Evolutionary conservation across 2,888 invertebrate species (phyloP).

Genomic region (Mactromeris polynyma): DNA sequence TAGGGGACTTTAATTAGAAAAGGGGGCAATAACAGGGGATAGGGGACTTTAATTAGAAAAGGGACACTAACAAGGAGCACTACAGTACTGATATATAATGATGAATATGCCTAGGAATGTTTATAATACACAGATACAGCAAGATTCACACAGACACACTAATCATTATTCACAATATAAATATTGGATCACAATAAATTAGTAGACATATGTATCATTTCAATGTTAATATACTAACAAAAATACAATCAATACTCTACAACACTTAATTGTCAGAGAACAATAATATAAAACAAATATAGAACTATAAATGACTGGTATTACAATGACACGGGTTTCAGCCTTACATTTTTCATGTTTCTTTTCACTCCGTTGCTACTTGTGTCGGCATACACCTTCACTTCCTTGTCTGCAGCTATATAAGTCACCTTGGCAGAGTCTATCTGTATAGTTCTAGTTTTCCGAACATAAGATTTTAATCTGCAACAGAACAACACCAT

Average conservation of each 20-base stretch:
- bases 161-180: neutral
- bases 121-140: no score
- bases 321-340: slow-evolving; percentile 36
- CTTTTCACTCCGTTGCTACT: slow-evolving; percentile 83
- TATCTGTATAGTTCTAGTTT: slow-evolving; percentile 82
- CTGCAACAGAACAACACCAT: slow-evolving; percentile 68
- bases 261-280: neutral
- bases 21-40: no score
- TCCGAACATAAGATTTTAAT: slow-evolving; percentile 83
- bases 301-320: neutral
- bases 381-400: slow-evolving; percentile 86
- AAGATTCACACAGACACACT: no score
- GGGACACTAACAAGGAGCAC: no score
- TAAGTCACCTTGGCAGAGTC: slow-evolving; percentile 84
- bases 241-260: neutral
- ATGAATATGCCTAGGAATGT: no score
- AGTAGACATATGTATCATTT: neutral
- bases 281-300: neutral
- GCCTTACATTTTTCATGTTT: slow-evolving; percentile 77
- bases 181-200: neutral
- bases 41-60: no score
- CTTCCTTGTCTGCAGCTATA: slow-evolving; percentile 85
- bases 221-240: neutral
- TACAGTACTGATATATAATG: no score
- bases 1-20: no score